Conservation (phyloP, 1,140 invertebrate genomes). For the Nylanderia fulva region DNA sequence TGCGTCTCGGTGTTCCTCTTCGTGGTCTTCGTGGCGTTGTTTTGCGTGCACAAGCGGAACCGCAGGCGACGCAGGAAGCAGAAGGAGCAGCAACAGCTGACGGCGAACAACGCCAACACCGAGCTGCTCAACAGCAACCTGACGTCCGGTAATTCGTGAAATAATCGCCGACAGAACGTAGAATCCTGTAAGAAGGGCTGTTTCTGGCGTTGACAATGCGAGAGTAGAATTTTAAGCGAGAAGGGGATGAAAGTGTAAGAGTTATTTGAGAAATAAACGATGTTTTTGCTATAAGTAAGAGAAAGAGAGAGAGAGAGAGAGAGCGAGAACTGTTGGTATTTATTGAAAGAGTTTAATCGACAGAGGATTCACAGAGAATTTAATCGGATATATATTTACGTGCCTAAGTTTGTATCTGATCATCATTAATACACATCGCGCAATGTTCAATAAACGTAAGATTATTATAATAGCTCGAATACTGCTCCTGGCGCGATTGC, state of each 20-base stretch:
- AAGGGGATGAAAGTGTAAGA: not conserved
- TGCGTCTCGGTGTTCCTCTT: constrained; percentile 75
- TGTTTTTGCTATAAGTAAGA: not conserved
- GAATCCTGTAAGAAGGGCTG: not conserved
- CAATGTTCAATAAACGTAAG: constrained; percentile 42
- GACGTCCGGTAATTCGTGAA: constrained; percentile 38
- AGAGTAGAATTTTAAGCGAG: constrained; percentile 2
- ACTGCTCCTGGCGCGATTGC: constrained; percentile 17
- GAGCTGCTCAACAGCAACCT: constrained; percentile 79
- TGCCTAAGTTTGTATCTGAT: constrained; percentile 57
- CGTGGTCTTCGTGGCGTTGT: constrained; percentile 74
- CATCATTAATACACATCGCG: constrained; percentile 19
- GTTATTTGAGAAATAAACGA: constrained; percentile 34
- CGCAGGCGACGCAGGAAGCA: constrained; percentile 73
- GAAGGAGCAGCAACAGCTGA: constrained; percentile 73
- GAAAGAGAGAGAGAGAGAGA: too few relatives aligned
- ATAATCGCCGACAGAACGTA: not conserved
- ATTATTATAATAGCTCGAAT: not conserved
- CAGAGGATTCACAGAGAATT: constrained; percentile 33
- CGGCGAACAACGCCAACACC: constrained; percentile 78
- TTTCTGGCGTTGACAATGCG: not conserved
- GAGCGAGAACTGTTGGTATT: constrained; percentile 52
- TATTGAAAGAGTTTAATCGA: constrained; percentile 57
- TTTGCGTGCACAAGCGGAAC: constrained; percentile 81
- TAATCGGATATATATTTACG: constrained; percentile 46